Evolutionary conservation across 2,797 vertebrate species (phyloP).

Genomic region (Furcifer pardalis): DNA sequence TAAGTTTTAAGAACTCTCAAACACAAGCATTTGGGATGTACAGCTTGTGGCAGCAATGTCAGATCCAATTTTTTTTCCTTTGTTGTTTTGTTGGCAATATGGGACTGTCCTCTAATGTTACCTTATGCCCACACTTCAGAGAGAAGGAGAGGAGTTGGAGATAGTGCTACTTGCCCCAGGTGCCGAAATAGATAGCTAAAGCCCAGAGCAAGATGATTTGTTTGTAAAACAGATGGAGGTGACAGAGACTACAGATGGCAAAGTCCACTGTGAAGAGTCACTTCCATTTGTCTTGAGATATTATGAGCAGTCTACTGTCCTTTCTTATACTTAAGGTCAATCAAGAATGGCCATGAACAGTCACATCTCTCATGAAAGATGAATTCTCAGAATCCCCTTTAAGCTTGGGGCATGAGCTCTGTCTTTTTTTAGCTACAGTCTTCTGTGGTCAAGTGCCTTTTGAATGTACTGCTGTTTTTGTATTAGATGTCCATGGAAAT

Average conservation of each 20-base stretch:
- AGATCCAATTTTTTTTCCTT: no score
- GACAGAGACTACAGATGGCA: background rate
- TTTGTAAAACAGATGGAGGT: fast-evolving
- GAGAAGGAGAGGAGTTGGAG: no score
- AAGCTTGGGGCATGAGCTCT: constrained; percentile 61
- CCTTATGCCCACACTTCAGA: no score
- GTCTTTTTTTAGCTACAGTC: constrained; percentile 46
- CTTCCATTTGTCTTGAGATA: constrained; percentile 22
- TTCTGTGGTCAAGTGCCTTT: constrained; percentile 51
- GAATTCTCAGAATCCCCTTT: constrained; percentile 54
- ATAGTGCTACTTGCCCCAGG: no score
- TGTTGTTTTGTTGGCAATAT: no score
- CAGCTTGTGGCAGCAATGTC: no score
- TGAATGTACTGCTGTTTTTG: constrained; percentile 30
- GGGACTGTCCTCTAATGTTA: no score
- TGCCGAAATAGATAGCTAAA: no score
- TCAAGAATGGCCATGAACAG: constrained; percentile 50
- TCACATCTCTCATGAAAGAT: constrained; percentile 45
- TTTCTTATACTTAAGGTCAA: constrained; percentile 60
- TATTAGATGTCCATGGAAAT: constrained; percentile 45
- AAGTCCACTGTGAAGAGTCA: background rate
- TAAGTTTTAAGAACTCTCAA: no score
- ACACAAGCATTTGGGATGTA: no score
- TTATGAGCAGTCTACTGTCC: constrained; percentile 44
- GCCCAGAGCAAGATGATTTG: background rate